Evolutionary conservation across 2,113 vertebrate species (phyloP).

Genomic region (Zosterops hypoxanthus): DNA sequence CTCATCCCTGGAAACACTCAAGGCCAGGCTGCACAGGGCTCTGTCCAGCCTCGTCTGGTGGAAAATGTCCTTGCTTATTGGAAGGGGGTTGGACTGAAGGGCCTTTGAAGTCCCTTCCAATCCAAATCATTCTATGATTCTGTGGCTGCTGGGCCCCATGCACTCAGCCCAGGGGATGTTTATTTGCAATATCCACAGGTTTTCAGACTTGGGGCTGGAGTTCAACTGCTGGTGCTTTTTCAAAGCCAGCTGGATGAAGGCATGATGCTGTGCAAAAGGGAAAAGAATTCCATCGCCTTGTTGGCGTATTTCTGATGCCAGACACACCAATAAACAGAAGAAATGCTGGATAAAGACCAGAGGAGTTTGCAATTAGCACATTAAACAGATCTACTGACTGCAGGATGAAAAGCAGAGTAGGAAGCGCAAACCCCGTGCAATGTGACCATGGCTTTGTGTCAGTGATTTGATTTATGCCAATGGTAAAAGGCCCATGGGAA

Average conservation of each 20-base stretch:
- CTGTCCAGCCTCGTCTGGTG: neutral
- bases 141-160: fast-evolving
- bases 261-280: fast-evolving
- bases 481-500: neutral
- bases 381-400: neutral
- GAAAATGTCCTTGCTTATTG: neutral
- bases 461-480: neutral
- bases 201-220: neutral
- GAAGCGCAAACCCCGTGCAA: neutral
- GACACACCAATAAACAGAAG: neutral
- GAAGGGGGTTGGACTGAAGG: neutral
- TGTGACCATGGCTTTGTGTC: neutral
- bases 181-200: neutral
- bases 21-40: neutral
- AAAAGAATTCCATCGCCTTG: neutral
- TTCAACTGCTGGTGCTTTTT: neutral
- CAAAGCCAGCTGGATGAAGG: neutral
- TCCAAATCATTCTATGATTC: neutral
- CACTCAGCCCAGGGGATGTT: neutral
- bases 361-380: constrained; percentile 45
- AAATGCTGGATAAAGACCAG: constrained; percentile 17
- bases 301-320: neutral
- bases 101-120: neutral
- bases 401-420: constrained; percentile 21
- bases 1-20: neutral